A percentile compares a stretch with the other conserved stretches of the same genome.
Conservation (phyloP, 2,888 invertebrate species). For the Brachynemurus nebulosus region DNA sequence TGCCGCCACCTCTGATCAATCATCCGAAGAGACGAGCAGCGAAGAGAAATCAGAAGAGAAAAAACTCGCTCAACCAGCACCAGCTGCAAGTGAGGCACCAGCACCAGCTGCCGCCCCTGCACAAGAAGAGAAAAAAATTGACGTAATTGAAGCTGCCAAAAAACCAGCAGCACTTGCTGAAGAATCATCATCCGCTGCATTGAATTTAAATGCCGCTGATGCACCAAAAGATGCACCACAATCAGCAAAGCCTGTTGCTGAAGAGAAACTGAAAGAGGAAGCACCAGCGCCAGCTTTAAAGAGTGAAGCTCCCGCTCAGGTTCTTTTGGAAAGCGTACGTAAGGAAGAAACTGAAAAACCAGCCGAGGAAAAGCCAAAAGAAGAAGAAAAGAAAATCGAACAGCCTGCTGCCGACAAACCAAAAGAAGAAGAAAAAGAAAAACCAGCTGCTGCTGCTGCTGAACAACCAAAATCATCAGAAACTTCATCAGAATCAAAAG, state of each 20-base stretch:
- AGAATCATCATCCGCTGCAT: constrained; percentile 2
- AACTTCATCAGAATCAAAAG: constrained; percentile 21
- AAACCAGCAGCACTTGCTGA: constrained; percentile 10
- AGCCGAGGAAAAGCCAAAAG: too few species aligned
- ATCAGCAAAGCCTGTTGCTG: constrained; percentile 18
- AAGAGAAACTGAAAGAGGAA: constrained; percentile 14
- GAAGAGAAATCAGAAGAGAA: constrained; percentile 19
- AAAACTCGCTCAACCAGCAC: too few species aligned
- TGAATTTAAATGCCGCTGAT: not conserved
- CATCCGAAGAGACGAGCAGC: constrained; percentile 4
- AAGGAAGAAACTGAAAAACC: not conserved
- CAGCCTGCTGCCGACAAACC: not conserved
- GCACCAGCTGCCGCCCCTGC: not conserved
- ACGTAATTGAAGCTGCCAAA: constrained; percentile 4
- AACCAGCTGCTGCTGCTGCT: not conserved
- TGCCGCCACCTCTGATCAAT: not conserved
- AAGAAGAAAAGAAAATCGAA: too few species aligned
- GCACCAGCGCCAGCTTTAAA: constrained; percentile 16
- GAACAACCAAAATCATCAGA: constrained; percentile 1
- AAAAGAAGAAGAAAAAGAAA: not conserved
- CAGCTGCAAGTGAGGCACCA: not conserved
- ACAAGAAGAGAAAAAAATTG: constrained; percentile 6
- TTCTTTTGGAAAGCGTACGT: too few species aligned
- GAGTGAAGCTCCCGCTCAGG: too few species aligned
- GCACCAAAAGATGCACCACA: constrained; percentile 19